Evolutionary conservation across 2,888 invertebrate genomes (phyloP), one percentile per base, ranked within the genome.

Genomic region (Steromphala cineraria): DNA sequence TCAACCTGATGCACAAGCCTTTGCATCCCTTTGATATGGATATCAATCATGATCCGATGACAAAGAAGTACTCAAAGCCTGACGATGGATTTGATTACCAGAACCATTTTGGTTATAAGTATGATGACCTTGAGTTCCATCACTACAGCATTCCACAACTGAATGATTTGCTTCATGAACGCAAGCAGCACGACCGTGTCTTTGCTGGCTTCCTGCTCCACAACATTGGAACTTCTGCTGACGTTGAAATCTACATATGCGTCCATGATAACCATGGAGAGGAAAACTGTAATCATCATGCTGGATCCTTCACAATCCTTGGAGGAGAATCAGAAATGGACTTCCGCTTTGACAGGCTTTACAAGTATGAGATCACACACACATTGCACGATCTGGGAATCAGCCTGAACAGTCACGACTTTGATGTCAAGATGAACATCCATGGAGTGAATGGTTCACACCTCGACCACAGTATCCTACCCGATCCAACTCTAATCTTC

Each of bases 101-200:
- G 56, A 46, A 74, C n/a, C 15, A 79, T 28, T 74, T 80, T 17
- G 8, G 40, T 31, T 82, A 83, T 53, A 53, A 84, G 53, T 77
- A 83, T 55, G 80, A 82, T 75, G 67, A 78, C 76, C 56, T 80
- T 67, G 15, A 89, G 36, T 80, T 86, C 85, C 7, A 89, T 75
- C 24, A 83, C 67, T 3, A 84, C 86, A 67, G 62, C 55, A 46
- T 83, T 71, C 89, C 89, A 87, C 3, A 74, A n/a, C 40, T 81
- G 55, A 53, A 78, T 19, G 31, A 67, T 7, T 53, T 67, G 13
- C 55, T 81, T 28, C 28, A 81, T 5, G 19, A 21, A 19, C 24
- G 67, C 0, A 31, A 81, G 31, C 5, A 46, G 7, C 53, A 75
- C 19, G 81, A 81, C 52, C 28, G 81, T 21, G 81, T 81, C 8